These are phyloP conservation scores for Pilophorus perplexus DNA, from an alignment of 2,888 invertebrate species.

Conservation along the genomic window DNA sequence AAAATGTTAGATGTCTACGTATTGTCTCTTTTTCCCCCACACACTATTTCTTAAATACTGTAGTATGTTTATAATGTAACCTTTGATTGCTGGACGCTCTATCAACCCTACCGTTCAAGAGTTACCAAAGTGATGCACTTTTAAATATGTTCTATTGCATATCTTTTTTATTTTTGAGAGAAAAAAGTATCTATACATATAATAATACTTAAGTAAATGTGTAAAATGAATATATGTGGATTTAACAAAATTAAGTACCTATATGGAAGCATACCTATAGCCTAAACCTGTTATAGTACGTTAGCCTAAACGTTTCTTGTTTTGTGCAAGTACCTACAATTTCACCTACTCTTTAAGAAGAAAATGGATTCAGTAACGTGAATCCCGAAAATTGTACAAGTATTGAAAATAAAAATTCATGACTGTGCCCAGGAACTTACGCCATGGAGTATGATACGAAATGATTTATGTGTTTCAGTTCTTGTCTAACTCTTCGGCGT, in stretches of 20 bases:
- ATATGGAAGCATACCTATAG: no score
- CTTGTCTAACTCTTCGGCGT: no score
- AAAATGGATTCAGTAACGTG: background rate
- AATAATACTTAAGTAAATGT: constrained; percentile 21
- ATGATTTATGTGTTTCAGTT: no score
- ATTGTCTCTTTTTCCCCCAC: background rate
- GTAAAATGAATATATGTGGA: constrained; percentile 26
- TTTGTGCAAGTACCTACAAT: constrained; percentile 10
- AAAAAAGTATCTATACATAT: constrained; percentile 34
- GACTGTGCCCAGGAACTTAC: constrained; percentile 30
- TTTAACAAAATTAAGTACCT: constrained; percentile 15
- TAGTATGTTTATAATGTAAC: no score
- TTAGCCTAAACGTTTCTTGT: constrained; percentile 32
- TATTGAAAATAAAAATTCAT: constrained; percentile 33
- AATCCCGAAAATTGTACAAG: constrained; percentile 10
- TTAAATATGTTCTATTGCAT: constrained; percentile 41
- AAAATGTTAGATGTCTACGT: background rate
- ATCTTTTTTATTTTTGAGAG: constrained; percentile 44
- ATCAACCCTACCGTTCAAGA: background rate
- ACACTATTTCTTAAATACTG: no score
- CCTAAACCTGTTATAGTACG: background rate
- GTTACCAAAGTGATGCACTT: constrained; percentile 32
- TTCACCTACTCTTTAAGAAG: constrained; percentile 6
- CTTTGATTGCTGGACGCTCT: no score
- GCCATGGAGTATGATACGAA: no score